Base-by-base conservation (phyloP, 2,113 vertebrate species). In the Nesoenas mayeri region DNA sequence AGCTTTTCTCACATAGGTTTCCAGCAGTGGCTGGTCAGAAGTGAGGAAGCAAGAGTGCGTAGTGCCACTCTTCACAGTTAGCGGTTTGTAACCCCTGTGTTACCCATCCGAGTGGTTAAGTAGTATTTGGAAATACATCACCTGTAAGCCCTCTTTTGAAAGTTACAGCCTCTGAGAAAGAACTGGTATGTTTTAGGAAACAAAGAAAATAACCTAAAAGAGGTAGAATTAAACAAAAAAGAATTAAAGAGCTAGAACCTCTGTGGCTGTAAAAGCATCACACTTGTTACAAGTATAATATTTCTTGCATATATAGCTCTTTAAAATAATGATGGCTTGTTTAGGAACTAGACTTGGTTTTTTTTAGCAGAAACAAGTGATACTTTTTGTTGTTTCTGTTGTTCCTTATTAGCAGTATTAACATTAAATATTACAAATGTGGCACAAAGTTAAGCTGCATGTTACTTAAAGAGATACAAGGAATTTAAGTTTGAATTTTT, bases 391-490 rank as follows among this genome's bases (percentile, higher is more conserved):
- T 67, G 15, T 53, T 32, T 16, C 14, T 15, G 9, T 28, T 80
- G 26, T 71, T 71, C 19, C 12, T 81, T 72, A 40, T 20, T 72
- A 51, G 7, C 71, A n/a, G 14, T 32, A 31, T 15, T 72, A n/a
- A 36, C 69, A n/a, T 14, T 28, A 44, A 79, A 25, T 93, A 61
- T 21, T 60, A 38, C 8, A 80, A 48, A 20, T 32, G 31, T 73
- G 8, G 1, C 1, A 0, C 8, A 53, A 48, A 61, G 25, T 47
- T 88, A 62, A 82, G 5, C 32, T 60, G 10, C 9, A 0, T 32
- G 15, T 32, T 12, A 38, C 38, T 65, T 51, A 38, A 5, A 51
- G 31, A 42, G 15, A 31, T 20, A n/a, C 2, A 7, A 48, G 12
- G 32, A 79, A 65, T 79, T 78, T 26, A 71, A 5, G 31, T n/a